Conservation (phyloP, 2,113 vertebrate species). For the Pogonocichla stellata region DNA sequence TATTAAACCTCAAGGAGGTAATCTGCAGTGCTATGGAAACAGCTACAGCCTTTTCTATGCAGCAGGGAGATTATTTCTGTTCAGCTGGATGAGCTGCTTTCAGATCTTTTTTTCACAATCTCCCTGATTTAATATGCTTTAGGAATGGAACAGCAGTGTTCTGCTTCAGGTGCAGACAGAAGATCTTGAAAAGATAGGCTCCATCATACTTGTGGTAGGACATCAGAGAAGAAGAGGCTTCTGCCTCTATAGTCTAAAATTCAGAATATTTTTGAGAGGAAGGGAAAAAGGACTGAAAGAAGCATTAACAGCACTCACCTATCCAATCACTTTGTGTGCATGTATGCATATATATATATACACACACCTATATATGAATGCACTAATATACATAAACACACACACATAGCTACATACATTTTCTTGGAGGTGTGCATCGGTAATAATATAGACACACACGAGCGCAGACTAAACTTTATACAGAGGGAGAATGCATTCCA, state of each 20-base stretch:
- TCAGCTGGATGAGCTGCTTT: neutral
- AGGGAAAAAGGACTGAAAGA: neutral
- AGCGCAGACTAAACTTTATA: constrained; percentile 44
- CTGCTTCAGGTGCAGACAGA: neutral
- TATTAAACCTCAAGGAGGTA: constrained; percentile 1
- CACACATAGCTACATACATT: neutral
- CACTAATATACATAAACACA: neutral
- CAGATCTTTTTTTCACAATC: neutral
- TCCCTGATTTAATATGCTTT: neutral
- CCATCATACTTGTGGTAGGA: neutral
- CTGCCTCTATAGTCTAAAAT: neutral
- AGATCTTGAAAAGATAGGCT: neutral
- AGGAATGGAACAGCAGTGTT: neutral
- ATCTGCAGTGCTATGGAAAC: neutral
- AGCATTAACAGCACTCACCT: neutral
- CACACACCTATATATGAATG: neutral
- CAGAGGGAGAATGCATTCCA: constrained; percentile 33
- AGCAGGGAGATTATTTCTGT: neutral
- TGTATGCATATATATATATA: no score
- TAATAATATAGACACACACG: constrained; percentile 10
- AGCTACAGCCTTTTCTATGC: neutral
- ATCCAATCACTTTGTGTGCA: neutral
- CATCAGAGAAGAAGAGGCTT: neutral
- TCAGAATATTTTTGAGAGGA: neutral
- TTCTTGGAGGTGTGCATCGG: neutral